Percentiles rank a stretch among this genome's conserved stretches.
Conservation (phyloP, 2,797 vertebrate genomes). For the Pseudocheirus occidentalis region DNA sequence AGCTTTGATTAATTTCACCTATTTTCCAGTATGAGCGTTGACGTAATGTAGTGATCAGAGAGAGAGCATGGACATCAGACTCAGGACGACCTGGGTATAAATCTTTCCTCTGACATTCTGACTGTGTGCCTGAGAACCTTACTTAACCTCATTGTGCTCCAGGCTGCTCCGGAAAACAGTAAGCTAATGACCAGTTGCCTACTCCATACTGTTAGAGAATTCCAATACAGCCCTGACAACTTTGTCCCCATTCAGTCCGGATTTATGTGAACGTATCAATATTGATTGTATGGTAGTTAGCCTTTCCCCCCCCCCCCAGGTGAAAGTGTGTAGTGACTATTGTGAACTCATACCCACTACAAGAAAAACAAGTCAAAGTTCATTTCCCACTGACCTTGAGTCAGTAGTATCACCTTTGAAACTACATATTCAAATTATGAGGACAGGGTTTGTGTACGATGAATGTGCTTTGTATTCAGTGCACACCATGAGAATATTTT, state of each 20-base stretch:
- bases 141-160: not conserved
- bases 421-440: not conserved
- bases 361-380: not conserved
- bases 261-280: conserved; percentile 42
- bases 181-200: not conserved
- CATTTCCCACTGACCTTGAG: not conserved
- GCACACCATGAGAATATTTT: not conserved
- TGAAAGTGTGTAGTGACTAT: conserved; percentile 1
- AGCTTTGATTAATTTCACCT: not conserved
- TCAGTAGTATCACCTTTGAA: not conserved
- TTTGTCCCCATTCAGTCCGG: conserved; percentile 52
- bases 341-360: not conserved
- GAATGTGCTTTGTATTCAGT: not conserved
- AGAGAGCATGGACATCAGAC: not conserved
- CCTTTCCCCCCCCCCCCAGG: not conserved
- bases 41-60: not conserved
- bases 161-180: not conserved
- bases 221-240: not conserved
- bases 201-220: not conserved
- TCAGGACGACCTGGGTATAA: not conserved
- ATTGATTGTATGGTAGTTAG: not conserved
- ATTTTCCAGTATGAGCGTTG: not conserved
- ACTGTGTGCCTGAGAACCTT: not conserved
- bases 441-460: not conserved
- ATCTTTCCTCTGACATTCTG: not conserved